Conservation (phyloP, 1,140 invertebrate genomes). For the Papilio helenus region DNA sequence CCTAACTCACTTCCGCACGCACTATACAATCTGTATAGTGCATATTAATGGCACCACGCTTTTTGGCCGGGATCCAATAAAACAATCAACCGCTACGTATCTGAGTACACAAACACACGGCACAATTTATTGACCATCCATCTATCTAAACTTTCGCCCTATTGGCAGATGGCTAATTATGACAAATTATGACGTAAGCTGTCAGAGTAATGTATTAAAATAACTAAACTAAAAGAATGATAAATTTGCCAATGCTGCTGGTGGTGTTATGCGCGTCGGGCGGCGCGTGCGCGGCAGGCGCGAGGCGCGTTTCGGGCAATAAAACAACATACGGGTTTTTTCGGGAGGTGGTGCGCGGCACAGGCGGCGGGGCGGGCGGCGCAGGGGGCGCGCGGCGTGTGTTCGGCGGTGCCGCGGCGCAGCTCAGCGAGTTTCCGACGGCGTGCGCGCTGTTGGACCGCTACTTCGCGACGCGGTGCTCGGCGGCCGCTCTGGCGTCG, state of each 20-base stretch:
- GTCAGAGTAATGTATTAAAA: no score
- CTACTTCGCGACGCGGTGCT: conserved; percentile 60
- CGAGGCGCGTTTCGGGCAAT: neutral
- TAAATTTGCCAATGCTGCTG: no score
- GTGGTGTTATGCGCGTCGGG: neutral
- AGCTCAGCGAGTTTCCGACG: conserved; percentile 48
- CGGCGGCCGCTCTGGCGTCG: conserved; percentile 53
- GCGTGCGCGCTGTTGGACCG: conserved; percentile 64
- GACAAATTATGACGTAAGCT: no score
- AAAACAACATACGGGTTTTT: conserved; percentile 47
- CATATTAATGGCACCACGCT: conserved; percentile 54
- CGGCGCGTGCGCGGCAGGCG: conserved; percentile 25
- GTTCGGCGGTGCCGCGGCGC: conserved; percentile 58
- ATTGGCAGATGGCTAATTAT: no score
- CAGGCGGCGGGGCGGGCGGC: conserved; percentile 34
- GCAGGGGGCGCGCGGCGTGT: conserved; percentile 49
- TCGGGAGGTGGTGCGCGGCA: conserved; percentile 38
- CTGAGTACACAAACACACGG: conserved; percentile 61
- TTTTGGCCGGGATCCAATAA: conserved; percentile 71
- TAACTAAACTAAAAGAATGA: no score
- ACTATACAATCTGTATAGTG: conserved; percentile 42
- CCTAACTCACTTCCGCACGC: conserved; percentile 45
- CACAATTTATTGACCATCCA: conserved; percentile 66
- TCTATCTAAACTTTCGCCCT: no score
- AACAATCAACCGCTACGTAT: conserved; percentile 69